Evolutionary conservation across 2,888 invertebrate genomes (phyloP).

Genomic region (Hemistola chrysoprasaria): DNA sequence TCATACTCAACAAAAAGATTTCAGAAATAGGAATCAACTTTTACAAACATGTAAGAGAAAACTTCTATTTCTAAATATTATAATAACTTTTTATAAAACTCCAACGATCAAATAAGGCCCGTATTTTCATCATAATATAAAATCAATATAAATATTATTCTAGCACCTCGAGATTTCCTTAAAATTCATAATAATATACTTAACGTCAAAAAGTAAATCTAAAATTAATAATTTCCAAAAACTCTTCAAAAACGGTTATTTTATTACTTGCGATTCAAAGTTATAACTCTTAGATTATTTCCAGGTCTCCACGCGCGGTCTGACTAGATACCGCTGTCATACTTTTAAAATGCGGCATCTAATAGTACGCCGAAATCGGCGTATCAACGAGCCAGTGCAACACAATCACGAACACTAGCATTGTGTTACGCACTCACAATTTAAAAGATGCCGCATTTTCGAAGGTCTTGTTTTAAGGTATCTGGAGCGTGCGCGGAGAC

Average conservation of each 20-base stretch:
- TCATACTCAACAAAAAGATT: constrained; percentile 19
- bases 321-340: too few relatives aligned
- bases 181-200: constrained; percentile 7
- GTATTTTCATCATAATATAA: constrained; percentile 15
- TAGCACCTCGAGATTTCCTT: constrained; percentile 29
- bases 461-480: too few relatives aligned
- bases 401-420: too few relatives aligned
- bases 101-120: constrained; percentile 26
- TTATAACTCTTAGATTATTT: too few relatives aligned
- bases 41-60: constrained; percentile 10
- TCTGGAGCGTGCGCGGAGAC: too few relatives aligned
- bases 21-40: constrained; percentile 19
- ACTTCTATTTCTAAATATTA: constrained; percentile 17
- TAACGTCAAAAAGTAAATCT: constrained; percentile 15
- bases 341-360: too few relatives aligned
- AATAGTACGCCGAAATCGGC: too few relatives aligned
- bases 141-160: constrained; percentile 24
- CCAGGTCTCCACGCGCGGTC: too few relatives aligned
- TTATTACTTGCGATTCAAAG: constrained; percentile 13
- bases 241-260: constrained; percentile 6
- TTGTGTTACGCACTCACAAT: too few relatives aligned
- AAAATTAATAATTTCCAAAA: constrained; percentile 14
- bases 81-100: constrained; percentile 26
- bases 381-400: too few relatives aligned
- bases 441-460: too few relatives aligned